Conservation (phyloP, 2,888 invertebrate species). For the Caenorhabditis becei region DNA sequence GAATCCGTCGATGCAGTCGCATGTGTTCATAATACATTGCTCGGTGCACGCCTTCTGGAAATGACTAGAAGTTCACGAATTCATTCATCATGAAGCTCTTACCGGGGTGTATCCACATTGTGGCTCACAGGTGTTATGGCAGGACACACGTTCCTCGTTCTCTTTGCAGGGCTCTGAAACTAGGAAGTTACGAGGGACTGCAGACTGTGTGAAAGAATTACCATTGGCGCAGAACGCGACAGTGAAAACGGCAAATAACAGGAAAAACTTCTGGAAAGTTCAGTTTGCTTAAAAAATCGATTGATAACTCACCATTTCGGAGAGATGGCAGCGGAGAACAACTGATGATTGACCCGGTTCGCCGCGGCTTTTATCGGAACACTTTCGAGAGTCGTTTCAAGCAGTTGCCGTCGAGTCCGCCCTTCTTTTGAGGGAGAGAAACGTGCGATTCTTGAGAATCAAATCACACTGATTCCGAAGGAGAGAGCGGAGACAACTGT, state of each 20-base stretch:
- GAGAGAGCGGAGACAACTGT: conserved; percentile 1
- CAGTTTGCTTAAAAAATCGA: neutral
- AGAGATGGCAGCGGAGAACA: neutral
- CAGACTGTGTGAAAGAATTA: neutral
- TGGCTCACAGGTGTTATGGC: conserved; percentile 55
- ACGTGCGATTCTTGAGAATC: conserved; percentile 10
- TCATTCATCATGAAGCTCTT: neutral
- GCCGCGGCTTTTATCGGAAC: conserved; percentile 14
- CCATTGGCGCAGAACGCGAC: conserved; percentile 1
- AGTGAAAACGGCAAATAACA: neutral
- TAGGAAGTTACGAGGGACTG: neutral
- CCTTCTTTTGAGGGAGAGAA: conserved; percentile 14
- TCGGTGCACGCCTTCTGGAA: conserved; percentile 47
- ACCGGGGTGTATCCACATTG: conserved; percentile 57
- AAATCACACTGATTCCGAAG: neutral
- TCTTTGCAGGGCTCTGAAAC: conserved; percentile 33
- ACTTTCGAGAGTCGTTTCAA: conserved; percentile 23
- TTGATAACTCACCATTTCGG: conserved; percentile 26
- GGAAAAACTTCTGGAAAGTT: conserved; percentile 14
- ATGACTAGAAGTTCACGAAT: too few species aligned
- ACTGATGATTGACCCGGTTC: conserved; percentile 4
- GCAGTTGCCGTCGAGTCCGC: conserved; percentile 26
- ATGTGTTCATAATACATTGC: conserved; percentile 40
- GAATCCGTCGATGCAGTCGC: conserved; percentile 55
- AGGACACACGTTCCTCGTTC: conserved; percentile 47